Percentiles rank a stretch among this genome's conserved stretches.
Conservation (phyloP, 2,888 invertebrate species). For the Lacanobia wlatinum region DNA sequence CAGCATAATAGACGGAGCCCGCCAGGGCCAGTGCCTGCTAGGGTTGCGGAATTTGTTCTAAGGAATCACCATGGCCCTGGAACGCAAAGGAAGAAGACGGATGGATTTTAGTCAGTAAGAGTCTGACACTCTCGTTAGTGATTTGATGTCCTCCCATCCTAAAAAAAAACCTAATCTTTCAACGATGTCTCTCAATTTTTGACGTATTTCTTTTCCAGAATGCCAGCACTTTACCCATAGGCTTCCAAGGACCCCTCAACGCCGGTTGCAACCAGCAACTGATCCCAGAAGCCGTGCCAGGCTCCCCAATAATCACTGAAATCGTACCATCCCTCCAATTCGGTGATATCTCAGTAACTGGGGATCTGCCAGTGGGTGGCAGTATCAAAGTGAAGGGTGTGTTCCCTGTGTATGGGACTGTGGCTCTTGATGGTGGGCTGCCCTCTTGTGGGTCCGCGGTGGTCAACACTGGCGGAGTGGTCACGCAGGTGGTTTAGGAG, state of each 20-base stretch:
- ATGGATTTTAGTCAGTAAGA: too few species aligned
- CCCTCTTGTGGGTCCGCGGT: slow-evolving; percentile 80
- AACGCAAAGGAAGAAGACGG: too few species aligned
- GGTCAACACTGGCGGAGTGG: slow-evolving; percentile 74
- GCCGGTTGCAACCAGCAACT: slow-evolving; percentile 35
- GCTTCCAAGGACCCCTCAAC: slow-evolving; percentile 51
- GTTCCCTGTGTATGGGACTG: slow-evolving; percentile 84
- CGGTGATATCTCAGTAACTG: slow-evolving; percentile 79
- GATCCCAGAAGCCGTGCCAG: slow-evolving; percentile 65
- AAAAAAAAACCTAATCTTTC: too few species aligned
- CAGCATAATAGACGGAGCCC: too few species aligned
- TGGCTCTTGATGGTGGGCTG: slow-evolving; percentile 79
- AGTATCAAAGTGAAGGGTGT: slow-evolving; percentile 81
- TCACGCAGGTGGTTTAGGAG: slow-evolving; percentile 50
- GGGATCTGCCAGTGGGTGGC: slow-evolving; percentile 82
- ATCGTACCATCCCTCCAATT: slow-evolving; percentile 79
- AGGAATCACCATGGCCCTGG: too few species aligned
- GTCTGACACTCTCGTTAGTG: too few species aligned
- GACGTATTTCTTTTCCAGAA: slow-evolving; percentile 69
- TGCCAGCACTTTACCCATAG: slow-evolving; percentile 57
- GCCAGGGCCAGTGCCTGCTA: too few species aligned
- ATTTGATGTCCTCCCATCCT: too few species aligned
- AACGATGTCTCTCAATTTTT: too few species aligned
- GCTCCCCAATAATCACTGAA: slow-evolving; percentile 79
- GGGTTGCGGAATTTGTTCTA: too few species aligned